Base-by-base conservation (phyloP, 2,888 invertebrate species). In the Cryptocephalus primarius region DNA sequence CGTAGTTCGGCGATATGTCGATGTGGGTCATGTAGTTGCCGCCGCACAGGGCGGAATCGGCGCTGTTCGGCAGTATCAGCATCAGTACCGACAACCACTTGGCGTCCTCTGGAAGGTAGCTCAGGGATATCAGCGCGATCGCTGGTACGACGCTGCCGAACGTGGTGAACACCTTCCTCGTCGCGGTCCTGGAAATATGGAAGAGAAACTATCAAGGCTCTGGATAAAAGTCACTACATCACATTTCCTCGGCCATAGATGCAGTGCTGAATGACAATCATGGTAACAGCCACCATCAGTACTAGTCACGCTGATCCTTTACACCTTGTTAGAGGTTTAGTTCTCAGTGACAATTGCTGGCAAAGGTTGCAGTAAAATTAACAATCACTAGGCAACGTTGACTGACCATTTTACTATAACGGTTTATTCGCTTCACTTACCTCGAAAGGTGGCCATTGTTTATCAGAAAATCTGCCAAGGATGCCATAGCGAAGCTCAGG, bases 1-100 rank as follows among this genome's bases (percentile, higher is more conserved):
- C 84, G 64, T 83, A 86, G 65, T 86, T 86, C 1, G 89, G 88
- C 8, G 89, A 83, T 44, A 90, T 71, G 70, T 90, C 89, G 52
- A 90, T 83, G 61, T 89, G 88, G 52, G 88, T 88, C 14, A 80
- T 75, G 74, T 80, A 77, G 61, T 80, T 85, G 4, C 88, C 88
- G 43, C 82, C 78, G 31, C 12, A 44, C 10, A 38, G 39, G 10
- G 45, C 45, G 8, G 50, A 40, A 33, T 48, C 45, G 9, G 45
- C 6, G 14, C 85, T 82, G 1, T 88, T 84, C 0, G 88, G 82
- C 32, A 83, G 56, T 0, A 83, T 78, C 0, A 88, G 70, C 36
- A 88, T 69, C 0, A 70, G 67, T 1, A 86, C 79, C 0, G 85
- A 83, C 8, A 80, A 55, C 0, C 69, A 64, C 4, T 77, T 79